Conservation (phyloP, 1,140 invertebrate genomes). For the Gonioctena quinquepunctata region DNA sequence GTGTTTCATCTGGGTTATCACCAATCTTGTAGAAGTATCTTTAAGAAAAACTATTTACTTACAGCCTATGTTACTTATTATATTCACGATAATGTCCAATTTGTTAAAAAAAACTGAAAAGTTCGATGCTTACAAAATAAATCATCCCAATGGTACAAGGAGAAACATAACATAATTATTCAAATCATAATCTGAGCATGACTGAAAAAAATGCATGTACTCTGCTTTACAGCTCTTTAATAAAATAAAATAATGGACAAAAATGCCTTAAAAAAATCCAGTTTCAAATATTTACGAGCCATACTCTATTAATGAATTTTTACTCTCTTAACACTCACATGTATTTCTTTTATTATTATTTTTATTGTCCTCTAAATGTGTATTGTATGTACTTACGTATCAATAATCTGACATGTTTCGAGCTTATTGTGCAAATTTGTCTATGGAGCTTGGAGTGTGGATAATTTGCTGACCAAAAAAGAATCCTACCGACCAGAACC, state of each 20-base stretch:
- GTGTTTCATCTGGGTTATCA: too few relatives aligned
- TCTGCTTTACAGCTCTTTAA: too few relatives aligned
- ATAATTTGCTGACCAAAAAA: too few relatives aligned
- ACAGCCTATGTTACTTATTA: too few relatives aligned
- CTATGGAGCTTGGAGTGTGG: neutral
- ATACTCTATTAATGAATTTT: too few relatives aligned
- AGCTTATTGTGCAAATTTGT: too few relatives aligned
- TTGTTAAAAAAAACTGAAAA: neutral
- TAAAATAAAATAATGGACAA: neutral
- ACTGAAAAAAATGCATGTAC: neutral
- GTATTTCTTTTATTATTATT: too few relatives aligned
- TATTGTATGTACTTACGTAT: neutral
- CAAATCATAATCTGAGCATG: neutral
- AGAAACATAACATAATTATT: neutral
- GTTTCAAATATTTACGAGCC: neutral
- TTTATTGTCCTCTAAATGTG: too few relatives aligned
- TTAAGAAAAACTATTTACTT: too few relatives aligned
- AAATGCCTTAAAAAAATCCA: neutral
- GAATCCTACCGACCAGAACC: too few relatives aligned
- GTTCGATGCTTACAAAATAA: neutral
- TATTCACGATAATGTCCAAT: neutral
- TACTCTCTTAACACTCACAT: too few relatives aligned
- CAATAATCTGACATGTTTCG: neutral
- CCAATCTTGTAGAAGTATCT: too few relatives aligned
- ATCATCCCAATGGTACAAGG: neutral